phyloP scores from a whole-genome alignment of 2,113 vertebrate genomes.

The Oriolus oriolus region DNA sequence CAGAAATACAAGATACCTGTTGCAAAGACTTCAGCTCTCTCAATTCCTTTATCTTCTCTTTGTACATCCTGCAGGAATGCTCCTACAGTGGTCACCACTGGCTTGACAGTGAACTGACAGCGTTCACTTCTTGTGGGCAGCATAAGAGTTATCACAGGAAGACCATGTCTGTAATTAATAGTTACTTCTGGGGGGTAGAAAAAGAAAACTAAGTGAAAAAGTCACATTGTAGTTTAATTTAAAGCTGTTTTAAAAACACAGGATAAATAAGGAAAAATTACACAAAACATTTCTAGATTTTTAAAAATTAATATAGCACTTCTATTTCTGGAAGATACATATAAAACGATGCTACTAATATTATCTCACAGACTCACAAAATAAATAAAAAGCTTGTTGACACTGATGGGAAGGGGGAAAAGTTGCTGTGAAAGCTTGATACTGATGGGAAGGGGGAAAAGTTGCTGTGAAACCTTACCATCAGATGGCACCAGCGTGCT shows the following conservation, averaged over 20 bases:
- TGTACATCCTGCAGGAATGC: conserved; percentile 81
- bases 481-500: conserved; percentile 62
- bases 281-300: background rate
- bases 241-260: background rate
- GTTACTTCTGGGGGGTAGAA: conserved; percentile 67
- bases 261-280: background rate
- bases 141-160: conserved; percentile 81
- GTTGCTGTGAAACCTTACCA: conserved; percentile 46
- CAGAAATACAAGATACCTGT: conserved; percentile 64
- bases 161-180: conserved; percentile 81
- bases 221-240: background rate
- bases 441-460: background rate
- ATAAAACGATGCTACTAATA: background rate
- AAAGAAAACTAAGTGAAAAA: background rate
- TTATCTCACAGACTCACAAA: background rate
- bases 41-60: conserved; percentile 83
- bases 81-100: conserved; percentile 79
- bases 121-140: conserved; percentile 87
- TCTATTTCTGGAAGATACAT: background rate
- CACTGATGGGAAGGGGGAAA: background rate
- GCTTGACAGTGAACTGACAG: conserved; percentile 85
- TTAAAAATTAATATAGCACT: background rate
- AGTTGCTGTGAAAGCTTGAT: background rate
- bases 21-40: conserved; percentile 65
- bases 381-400: background rate